Percentiles rank a stretch among this genome's conserved stretches.
phyloP scores from a whole-genome alignment of 1,140 invertebrate genomes.

The Drosophila equinoxialis region DNA sequence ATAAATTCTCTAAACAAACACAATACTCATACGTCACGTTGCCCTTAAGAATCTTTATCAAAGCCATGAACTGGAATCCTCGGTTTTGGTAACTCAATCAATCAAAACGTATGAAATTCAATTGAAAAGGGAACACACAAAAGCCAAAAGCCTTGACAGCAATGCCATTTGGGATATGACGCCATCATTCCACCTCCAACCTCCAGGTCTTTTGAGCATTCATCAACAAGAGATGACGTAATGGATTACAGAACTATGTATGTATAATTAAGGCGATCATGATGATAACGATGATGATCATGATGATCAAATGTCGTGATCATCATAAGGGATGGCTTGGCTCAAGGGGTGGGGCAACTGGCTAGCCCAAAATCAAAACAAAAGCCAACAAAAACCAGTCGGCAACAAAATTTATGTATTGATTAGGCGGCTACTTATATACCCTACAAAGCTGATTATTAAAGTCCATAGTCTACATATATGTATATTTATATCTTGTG shows the following conservation, averaged over 20 bases:
- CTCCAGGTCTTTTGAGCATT: background rate
- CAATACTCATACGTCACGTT: background rate
- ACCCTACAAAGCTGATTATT: background rate
- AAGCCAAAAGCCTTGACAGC: background rate
- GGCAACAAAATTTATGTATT: slow-evolving; percentile 4
- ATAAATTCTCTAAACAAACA: too few species aligned
- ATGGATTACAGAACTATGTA: slow-evolving; percentile 14
- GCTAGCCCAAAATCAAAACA: slow-evolving; percentile 8
- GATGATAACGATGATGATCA: background rate
- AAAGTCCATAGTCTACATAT: too few species aligned
- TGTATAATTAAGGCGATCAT: slow-evolving; percentile 1
- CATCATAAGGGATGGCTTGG: background rate
- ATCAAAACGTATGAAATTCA: background rate
- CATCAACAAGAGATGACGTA: slow-evolving; percentile 6
- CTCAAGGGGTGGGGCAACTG: background rate
- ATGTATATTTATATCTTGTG: too few species aligned
- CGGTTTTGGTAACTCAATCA: background rate
- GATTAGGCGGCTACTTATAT: background rate
- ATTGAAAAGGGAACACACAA: background rate
- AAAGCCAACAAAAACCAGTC: slow-evolving; percentile 1
- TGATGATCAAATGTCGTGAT: background rate
- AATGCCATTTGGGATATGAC: background rate
- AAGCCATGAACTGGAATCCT: too few species aligned
- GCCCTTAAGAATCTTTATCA: too few species aligned
- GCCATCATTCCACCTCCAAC: background rate